Evolutionary conservation across 2,888 invertebrate genomes (phyloP).

Genomic region (Amiota communis): DNA sequence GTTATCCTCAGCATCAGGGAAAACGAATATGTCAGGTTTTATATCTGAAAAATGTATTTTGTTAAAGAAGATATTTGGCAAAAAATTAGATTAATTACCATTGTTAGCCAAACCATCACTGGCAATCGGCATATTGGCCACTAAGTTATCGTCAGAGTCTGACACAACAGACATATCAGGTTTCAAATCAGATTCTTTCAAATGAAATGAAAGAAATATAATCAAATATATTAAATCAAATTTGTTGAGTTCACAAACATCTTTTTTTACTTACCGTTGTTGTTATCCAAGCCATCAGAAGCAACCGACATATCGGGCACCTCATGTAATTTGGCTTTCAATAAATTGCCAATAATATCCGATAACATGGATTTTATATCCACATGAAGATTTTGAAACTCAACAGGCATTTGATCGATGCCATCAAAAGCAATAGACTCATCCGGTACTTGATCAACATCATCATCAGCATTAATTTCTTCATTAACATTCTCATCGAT

Average conservation of each 20-base stretch:
- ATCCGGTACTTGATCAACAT: constrained; percentile 38
- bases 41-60: too few species aligned
- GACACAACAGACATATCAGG: constrained; percentile 43
- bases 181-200: constrained; percentile 8
- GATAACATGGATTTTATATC: constrained; percentile 4
- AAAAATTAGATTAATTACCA: too few species aligned
- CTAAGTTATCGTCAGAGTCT: constrained; percentile 26
- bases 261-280: background rate
- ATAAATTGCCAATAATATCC: background rate
- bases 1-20: background rate
- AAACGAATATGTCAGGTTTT: background rate
- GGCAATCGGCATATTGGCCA: constrained; percentile 43
- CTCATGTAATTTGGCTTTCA: background rate
- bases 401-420: too few species aligned
- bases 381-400: constrained; percentile 37
- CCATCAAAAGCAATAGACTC: constrained; percentile 36
- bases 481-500: background rate
- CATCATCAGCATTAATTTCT: background rate
- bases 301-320: constrained; percentile 20
- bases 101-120: constrained; percentile 22
- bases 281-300: constrained; percentile 1
- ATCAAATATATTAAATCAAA: too few species aligned
- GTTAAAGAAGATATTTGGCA: too few species aligned
- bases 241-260: too few species aligned
- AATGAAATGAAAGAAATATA: too few species aligned